A percentile compares a stretch with the other conserved stretches of the same genome.
phyloP scores from a whole-genome alignment of 2,113 vertebrate genomes.

The Brienomyrus longianalis region DNA sequence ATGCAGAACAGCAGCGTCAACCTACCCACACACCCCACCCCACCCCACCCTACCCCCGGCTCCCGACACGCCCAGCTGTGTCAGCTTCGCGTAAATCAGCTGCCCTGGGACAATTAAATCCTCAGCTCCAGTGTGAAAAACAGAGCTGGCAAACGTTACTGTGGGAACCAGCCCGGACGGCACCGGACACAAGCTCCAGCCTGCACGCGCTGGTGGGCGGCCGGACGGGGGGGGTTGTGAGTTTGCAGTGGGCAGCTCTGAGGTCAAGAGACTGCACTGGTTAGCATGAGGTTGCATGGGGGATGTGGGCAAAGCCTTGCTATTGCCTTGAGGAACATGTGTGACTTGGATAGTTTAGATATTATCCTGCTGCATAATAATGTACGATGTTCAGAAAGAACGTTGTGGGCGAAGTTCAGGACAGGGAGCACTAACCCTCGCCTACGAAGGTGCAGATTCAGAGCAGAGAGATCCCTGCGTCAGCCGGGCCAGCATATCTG shows the following conservation, averaged over 20 bases:
- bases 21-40: neutral
- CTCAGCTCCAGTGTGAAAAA: neutral
- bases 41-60: neutral
- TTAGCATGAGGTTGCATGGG: neutral
- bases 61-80: neutral
- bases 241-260: too few species aligned
- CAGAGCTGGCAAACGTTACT: neutral
- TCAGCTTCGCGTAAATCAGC: neutral
- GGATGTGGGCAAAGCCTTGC: neutral
- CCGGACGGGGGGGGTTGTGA: neutral
- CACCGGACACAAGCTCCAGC: neutral
- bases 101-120: neutral
- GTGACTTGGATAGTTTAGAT: neutral
- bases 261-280: neutral
- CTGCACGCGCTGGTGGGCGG: neutral
- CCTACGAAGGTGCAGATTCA: neutral
- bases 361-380: neutral
- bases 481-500: neutral
- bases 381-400: neutral
- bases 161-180: neutral
- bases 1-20: neutral
- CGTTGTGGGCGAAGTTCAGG: neutral
- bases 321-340: neutral
- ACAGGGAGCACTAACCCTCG: neutral
- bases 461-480: neutral